phyloP scores from a whole-genome alignment of 2,888 invertebrate species.

The Tethea ocularis region DNA sequence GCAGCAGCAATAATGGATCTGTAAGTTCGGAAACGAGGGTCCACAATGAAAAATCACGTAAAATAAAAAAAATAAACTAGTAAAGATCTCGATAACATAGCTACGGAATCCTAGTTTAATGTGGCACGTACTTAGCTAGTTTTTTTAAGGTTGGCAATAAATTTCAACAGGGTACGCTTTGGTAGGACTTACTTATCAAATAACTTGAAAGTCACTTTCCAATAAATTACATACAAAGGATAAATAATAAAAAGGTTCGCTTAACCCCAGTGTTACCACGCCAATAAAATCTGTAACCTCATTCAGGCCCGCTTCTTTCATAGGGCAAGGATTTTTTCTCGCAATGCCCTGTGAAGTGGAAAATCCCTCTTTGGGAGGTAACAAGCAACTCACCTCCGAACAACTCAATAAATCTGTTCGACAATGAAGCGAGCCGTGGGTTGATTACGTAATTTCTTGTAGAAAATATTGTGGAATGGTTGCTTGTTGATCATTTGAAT shows the following conservation, averaged over 20 bases:
- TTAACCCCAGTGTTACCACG: constrained; percentile 4
- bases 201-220: constrained; percentile 3
- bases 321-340: constrained; percentile 29
- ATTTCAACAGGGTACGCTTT: not conserved
- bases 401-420: constrained; percentile 44
- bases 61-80: too few relatives aligned
- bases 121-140: not conserved
- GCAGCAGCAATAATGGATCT: too few relatives aligned
- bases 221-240: constrained; percentile 3
- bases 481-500: not conserved
- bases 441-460: not conserved
- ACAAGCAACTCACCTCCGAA: constrained; percentile 25
- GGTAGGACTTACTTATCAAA: not conserved
- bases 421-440: not conserved
- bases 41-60: too few relatives aligned
- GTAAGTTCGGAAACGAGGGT: too few relatives aligned
- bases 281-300: constrained; percentile 3
- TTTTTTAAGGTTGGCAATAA: not conserved
- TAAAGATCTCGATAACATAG: not conserved
- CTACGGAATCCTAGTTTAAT: not conserved
- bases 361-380: constrained; percentile 36
- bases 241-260: constrained; percentile 3
- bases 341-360: constrained; percentile 32
- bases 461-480: not conserved
- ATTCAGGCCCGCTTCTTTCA: constrained; percentile 19